Evolutionary conservation across 2,888 invertebrate species (phyloP).

Genomic region (Pimpla rufipes): DNA sequence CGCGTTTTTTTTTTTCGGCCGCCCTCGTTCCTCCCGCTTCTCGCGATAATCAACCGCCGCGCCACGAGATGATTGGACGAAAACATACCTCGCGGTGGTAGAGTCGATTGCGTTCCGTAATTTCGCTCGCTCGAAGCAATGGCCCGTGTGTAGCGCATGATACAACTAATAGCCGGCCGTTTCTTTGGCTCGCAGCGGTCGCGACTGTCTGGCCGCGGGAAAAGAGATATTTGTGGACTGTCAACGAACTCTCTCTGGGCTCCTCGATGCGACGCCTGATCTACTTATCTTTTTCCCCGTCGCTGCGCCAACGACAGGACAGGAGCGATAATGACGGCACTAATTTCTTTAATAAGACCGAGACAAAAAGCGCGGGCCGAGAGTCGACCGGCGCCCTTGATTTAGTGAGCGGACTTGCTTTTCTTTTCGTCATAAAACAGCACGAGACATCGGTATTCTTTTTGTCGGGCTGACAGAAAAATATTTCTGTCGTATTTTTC

Average conservation of each 20-base stretch:
- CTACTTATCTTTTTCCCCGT: slow-evolving; percentile 18
- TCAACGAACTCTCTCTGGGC: slow-evolving; percentile 38
- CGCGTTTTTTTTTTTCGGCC: slow-evolving; percentile 8
- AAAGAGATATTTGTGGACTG: slow-evolving; percentile 18
- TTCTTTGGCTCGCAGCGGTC: slow-evolving; percentile 4
- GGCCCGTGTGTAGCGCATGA: not conserved
- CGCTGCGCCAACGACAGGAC: slow-evolving; percentile 23
- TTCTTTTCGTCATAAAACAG: not conserved
- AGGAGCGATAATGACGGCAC: slow-evolving; percentile 42
- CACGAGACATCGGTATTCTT: no score
- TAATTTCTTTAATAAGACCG: slow-evolving; percentile 48
- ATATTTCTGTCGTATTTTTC: no score
- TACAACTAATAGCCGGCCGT: slow-evolving; percentile 20
- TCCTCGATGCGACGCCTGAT: not conserved
- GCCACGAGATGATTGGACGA: slow-evolving; percentile 35
- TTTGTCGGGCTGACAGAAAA: no score
- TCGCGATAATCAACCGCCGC: slow-evolving; percentile 5
- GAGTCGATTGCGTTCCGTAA: slow-evolving; percentile 46
- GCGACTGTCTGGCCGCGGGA: not conserved
- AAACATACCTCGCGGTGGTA: slow-evolving; percentile 28
- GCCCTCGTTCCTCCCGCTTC: not conserved
- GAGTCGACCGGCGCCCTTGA: not conserved
- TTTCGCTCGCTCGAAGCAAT: slow-evolving; percentile 36
- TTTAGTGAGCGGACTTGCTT: slow-evolving; percentile 12
- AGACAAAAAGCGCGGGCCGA: not conserved